Percentiles rank a stretch among this genome's conserved stretches.
These are phyloP conservation scores for Imbricaverruca yamaguchii DNA, from an alignment of 2,888 invertebrate genomes.

Conservation along the genomic window DNA sequence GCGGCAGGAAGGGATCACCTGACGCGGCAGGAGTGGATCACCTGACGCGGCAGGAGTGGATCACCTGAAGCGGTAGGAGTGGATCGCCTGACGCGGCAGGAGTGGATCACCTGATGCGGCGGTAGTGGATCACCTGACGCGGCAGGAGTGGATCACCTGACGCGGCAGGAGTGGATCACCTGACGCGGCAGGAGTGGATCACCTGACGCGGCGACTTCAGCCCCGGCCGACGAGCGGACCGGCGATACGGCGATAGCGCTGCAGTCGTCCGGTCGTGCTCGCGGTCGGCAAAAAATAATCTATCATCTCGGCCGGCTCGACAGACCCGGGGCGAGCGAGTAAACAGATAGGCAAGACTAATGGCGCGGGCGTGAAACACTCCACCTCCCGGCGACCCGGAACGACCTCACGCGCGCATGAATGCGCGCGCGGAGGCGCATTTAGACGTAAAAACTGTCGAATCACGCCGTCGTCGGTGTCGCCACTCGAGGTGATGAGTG, in stretches of 20 bases:
- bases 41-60: not conserved
- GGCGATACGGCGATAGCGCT: too few relatives aligned
- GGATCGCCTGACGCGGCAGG: not conserved
- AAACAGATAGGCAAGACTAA: conserved; percentile 1
- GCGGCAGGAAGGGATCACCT: not conserved
- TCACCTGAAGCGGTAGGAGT: not conserved
- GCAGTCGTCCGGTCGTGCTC: too few relatives aligned
- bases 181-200: not conserved
- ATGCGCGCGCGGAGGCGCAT: not conserved
- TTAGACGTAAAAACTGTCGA: not conserved
- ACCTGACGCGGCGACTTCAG: not conserved
- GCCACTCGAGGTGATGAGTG: not conserved
- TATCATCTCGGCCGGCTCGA: not conserved
- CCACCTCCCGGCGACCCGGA: not conserved
- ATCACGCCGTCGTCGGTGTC: not conserved
- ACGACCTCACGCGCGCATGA: not conserved
- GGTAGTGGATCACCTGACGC: not conserved
- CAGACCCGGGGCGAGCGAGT: not conserved
- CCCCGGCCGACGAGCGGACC: too few relatives aligned
- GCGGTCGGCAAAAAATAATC: not conserved
- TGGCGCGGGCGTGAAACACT: not conserved
- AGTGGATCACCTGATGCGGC: not conserved
- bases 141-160: not conserved
- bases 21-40: not conserved
- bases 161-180: not conserved